Conservation (phyloP, 1,140 invertebrate genomes). For the Anoplophora glabripennis region DNA sequence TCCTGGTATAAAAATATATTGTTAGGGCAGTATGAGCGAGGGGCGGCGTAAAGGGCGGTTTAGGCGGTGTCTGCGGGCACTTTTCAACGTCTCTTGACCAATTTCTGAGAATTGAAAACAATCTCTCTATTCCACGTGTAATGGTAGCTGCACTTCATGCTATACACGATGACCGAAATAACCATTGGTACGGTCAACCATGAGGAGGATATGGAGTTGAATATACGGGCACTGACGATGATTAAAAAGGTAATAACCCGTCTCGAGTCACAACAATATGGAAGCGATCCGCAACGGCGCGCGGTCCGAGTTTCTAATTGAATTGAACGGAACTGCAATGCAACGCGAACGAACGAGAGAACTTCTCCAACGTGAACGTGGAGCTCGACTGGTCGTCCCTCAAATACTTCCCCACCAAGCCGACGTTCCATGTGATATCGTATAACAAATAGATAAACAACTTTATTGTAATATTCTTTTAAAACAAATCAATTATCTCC, state of each 20-base stretch:
- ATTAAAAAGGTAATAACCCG: conserved; percentile 18
- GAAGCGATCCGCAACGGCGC: conserved; percentile 6
- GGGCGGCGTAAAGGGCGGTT: conserved; percentile 30
- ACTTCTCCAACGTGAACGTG: not conserved
- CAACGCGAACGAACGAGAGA: not conserved
- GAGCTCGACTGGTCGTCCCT: conserved; percentile 23
- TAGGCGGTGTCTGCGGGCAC: conserved; percentile 19
- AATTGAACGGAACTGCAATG: not conserved
- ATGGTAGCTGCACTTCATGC: conserved; percentile 69
- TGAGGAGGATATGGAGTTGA: conserved; percentile 7
- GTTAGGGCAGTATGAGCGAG: conserved; percentile 12
- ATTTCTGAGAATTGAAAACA: conserved; percentile 84
- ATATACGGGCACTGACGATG: conserved; percentile 22
- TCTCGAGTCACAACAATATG: not conserved
- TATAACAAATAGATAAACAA: not conserved
- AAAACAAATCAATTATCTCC: not conserved
- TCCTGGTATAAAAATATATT: conserved; percentile 5
- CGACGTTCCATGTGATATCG: conserved; percentile 15
- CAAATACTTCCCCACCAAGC: conserved; percentile 9
- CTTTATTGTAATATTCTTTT: not conserved
- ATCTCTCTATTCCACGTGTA: conserved; percentile 87
- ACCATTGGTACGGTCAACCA: conserved; percentile 36
- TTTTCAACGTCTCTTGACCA: conserved; percentile 75
- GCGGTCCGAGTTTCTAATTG: not conserved
- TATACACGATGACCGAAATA: conserved; percentile 23